phyloP scores from a whole-genome alignment of 2,888 invertebrate species.

The Drosophila mayaguana region DNA sequence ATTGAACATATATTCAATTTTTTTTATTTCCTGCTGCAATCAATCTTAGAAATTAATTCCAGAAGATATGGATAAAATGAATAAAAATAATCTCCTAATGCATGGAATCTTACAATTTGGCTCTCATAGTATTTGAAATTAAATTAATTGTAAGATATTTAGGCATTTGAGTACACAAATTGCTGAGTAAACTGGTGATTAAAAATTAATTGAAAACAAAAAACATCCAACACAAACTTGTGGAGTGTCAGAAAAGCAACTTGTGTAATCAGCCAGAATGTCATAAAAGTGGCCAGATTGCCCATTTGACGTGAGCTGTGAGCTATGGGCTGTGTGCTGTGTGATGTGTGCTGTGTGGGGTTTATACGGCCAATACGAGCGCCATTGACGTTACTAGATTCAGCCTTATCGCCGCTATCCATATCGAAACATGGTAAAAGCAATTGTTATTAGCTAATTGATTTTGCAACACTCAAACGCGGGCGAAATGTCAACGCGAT shows the following conservation, averaged over 20 bases:
- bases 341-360: background rate
- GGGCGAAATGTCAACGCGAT: slow-evolving; percentile 62
- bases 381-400: background rate
- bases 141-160: background rate
- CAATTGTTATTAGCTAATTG: slow-evolving; percentile 66
- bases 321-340: background rate
- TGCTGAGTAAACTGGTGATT: background rate
- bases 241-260: background rate
- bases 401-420: slow-evolving; percentile 54
- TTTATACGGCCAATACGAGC: background rate
- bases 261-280: slow-evolving; percentile 41
- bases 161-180: background rate
- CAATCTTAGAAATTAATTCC: too few relatives aligned
- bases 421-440: slow-evolving; percentile 43
- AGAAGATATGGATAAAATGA: too few relatives aligned
- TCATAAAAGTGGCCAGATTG: slow-evolving; percentile 51
- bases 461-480: slow-evolving; percentile 62
- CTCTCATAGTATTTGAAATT: too few relatives aligned
- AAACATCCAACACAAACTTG: background rate
- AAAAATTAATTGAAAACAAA: background rate
- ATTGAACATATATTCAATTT: too few relatives aligned
- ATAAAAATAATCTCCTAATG: too few relatives aligned
- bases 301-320: slow-evolving; percentile 1
- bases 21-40: too few relatives aligned
- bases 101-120: too few relatives aligned